These are phyloP conservation scores for Hymenochirus boettgeri DNA, from an alignment of 2,113 vertebrate species.

Conservation along the genomic window DNA sequence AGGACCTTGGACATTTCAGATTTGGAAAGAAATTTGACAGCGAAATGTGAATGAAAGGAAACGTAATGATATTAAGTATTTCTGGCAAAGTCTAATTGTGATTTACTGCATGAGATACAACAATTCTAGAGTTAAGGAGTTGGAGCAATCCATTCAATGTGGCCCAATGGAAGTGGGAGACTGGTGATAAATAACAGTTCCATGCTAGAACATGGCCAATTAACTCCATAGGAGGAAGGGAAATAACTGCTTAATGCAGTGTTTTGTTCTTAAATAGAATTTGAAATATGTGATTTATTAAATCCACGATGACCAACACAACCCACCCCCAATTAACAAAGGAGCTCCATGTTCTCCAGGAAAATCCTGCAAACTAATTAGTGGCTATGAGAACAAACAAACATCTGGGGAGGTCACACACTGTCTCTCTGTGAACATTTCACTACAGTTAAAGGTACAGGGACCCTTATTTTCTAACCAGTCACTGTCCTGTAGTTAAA, in stretches of 20 bases:
- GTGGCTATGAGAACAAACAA: not conserved
- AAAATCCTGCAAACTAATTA: constrained; percentile 3
- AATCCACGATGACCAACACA: not conserved
- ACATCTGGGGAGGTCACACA: constrained; percentile 20
- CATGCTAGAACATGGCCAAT: not conserved
- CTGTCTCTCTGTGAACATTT: no score
- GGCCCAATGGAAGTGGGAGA: not conserved
- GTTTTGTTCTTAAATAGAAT: not conserved
- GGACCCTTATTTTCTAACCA: no score
- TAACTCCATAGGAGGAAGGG: not conserved
- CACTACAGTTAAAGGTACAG: no score
- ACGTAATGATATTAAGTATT: not conserved
- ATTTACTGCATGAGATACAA: constrained; percentile 5
- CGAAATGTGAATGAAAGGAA: no score
- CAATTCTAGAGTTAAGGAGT: not conserved
- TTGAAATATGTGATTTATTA: not conserved
- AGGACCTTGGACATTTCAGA: no score
- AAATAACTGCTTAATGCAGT: not conserved
- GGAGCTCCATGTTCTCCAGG: not conserved
- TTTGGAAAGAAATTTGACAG: no score
- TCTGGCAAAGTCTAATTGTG: not conserved
- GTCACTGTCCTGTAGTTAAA: no score
- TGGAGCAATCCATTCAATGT: not conserved
- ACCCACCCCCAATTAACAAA: not conserved
- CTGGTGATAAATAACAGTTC: not conserved